phyloP scores from a whole-genome alignment of 2,888 invertebrate genomes.

The Anodontia alba region DNA sequence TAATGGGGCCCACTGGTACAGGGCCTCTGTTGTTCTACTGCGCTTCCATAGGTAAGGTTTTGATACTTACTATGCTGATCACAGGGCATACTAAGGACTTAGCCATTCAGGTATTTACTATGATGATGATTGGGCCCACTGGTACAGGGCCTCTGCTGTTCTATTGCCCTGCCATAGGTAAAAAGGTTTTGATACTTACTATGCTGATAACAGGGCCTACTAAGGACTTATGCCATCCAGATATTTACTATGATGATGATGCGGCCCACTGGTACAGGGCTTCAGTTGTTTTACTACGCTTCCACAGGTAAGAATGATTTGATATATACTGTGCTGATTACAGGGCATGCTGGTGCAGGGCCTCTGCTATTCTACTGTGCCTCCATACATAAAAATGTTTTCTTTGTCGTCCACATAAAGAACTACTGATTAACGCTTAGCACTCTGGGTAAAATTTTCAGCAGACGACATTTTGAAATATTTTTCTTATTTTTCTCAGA shows the following conservation, averaged over 20 bases:
- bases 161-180: slow-evolving; percentile 82
- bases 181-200: slow-evolving; percentile 31
- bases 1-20: slow-evolving; percentile 83
- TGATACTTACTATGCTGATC: too few relatives aligned
- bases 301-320: slow-evolving; percentile 82
- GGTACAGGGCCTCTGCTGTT: slow-evolving; percentile 83
- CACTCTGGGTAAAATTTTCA: too few relatives aligned
- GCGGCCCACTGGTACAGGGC: slow-evolving; percentile 84
- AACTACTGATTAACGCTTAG: too few relatives aligned
- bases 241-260: slow-evolving; percentile 75
- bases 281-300: slow-evolving; percentile 81
- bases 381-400: too few relatives aligned
- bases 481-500: too few relatives aligned
- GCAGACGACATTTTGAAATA: too few relatives aligned
- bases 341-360: too few relatives aligned
- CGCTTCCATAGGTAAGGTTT: slow-evolving; percentile 81
- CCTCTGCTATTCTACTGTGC: too few relatives aligned
- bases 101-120: slow-evolving; percentile 63
- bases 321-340: too few relatives aligned
- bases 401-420: too few relatives aligned
- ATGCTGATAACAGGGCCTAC: too few relatives aligned
- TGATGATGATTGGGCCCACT: slow-evolving; percentile 82
- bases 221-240: slow-evolving; percentile 59
- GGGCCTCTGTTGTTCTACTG: slow-evolving; percentile 82
- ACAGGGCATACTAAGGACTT: too few relatives aligned